A percentile compares a stretch with the other conserved stretches of the same genome.
These are phyloP conservation scores for Cheilosia vulpina DNA, from an alignment of 2,888 invertebrate genomes.

Conservation along the genomic window DNA sequence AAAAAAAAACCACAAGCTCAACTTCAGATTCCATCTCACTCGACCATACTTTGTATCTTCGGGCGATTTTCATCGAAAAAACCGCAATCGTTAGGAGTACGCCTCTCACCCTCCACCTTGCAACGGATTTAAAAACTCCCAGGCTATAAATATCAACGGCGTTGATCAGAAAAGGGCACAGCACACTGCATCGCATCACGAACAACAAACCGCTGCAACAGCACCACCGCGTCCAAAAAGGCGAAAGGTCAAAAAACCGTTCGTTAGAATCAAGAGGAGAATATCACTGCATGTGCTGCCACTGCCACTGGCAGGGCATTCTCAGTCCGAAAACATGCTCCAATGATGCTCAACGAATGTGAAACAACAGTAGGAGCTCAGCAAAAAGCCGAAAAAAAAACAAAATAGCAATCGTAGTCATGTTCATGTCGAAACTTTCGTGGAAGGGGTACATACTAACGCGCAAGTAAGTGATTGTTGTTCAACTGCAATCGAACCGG, in stretches of 20 bases:
- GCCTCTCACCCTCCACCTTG: slow-evolving; percentile 26
- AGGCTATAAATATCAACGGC: slow-evolving; percentile 65
- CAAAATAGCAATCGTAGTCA: slow-evolving; percentile 26
- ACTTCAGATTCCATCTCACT: slow-evolving; percentile 46
- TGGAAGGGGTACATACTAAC: not conserved
- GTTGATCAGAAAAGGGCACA: slow-evolving; percentile 67
- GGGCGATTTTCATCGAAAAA: slow-evolving; percentile 46
- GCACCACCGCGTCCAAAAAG: slow-evolving; percentile 30
- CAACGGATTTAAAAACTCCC: slow-evolving; percentile 51
- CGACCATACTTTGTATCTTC: slow-evolving; percentile 50
- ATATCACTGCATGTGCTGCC: slow-evolving; percentile 36
- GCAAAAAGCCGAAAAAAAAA: slow-evolving; percentile 12
- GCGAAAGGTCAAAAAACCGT: slow-evolving; percentile 72
- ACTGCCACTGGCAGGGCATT: slow-evolving; percentile 7
- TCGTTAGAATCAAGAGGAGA: slow-evolving; percentile 48
- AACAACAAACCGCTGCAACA: not conserved
- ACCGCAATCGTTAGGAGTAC: slow-evolving; percentile 56
- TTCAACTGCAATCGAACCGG: slow-evolving; percentile 73
- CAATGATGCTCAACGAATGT: slow-evolving; percentile 70
- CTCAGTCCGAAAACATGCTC: slow-evolving; percentile 52
- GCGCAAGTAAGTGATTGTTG: slow-evolving; percentile 71
- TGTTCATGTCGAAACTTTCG: slow-evolving; percentile 47
- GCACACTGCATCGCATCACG: slow-evolving; percentile 2
- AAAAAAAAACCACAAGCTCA: slow-evolving; percentile 12
- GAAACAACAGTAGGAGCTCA: slow-evolving; percentile 44